These are phyloP conservation scores for Conomelus anceps DNA, from an alignment of 2,888 invertebrate species.

Conservation along the genomic window DNA sequence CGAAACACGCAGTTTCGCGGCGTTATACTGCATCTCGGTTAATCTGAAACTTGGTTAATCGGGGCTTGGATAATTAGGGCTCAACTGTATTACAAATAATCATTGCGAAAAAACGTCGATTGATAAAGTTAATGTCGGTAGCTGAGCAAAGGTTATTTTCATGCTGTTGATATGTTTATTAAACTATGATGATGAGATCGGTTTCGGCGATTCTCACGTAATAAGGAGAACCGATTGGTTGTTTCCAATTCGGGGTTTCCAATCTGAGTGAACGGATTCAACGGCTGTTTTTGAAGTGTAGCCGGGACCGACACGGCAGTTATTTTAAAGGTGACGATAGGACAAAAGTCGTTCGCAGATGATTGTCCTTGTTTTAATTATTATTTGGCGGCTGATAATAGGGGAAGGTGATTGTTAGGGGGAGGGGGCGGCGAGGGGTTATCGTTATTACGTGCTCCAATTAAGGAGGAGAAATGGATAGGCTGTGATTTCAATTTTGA, in stretches of 20 bases:
- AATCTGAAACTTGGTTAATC: too few relatives aligned
- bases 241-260: neutral
- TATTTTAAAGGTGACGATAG: neutral
- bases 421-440: neutral
- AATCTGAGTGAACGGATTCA: neutral
- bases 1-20: too few relatives aligned
- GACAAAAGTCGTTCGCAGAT: neutral
- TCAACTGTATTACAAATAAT: too few relatives aligned
- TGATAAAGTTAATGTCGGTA: neutral
- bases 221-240: neutral
- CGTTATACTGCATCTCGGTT: too few relatives aligned
- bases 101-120: neutral
- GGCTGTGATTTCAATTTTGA: neutral
- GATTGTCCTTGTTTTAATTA: neutral
- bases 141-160: neutral
- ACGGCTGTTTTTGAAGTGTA: neutral
- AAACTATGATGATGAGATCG: neutral
- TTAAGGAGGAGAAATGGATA: neutral
- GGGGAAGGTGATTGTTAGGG: neutral
- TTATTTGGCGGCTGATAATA: neutral
- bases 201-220: neutral
- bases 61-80: too few relatives aligned
- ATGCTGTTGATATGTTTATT: neutral
- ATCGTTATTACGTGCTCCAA: neutral
- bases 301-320: neutral